Evolutionary conservation across 2,888 invertebrate genomes (phyloP).

Genomic region (Eurytoma californica): DNA sequence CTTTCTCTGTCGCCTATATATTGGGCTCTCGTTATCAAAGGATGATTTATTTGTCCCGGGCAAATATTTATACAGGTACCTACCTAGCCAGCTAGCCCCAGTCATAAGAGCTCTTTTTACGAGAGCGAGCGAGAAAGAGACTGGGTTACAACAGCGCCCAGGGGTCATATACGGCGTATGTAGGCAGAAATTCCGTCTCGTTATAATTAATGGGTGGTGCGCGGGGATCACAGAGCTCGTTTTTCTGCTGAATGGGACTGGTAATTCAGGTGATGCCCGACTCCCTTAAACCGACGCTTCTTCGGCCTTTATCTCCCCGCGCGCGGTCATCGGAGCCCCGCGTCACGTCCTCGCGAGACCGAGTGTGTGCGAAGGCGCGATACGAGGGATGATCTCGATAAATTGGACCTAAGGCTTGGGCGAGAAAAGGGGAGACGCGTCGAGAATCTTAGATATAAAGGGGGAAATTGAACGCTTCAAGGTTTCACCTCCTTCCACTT

Average conservation of each 20-base stretch:
- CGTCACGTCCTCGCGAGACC: slow-evolving; percentile 47
- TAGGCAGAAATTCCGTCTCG: slow-evolving; percentile 53
- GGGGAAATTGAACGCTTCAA: neutral
- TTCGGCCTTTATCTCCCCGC: slow-evolving; percentile 8
- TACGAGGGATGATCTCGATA: slow-evolving; percentile 53
- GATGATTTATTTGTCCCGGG: slow-evolving; percentile 65
- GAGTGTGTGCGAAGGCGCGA: slow-evolving; percentile 49
- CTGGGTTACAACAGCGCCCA: no score
- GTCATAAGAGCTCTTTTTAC: slow-evolving; percentile 20
- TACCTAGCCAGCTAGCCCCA: slow-evolving; percentile 4
- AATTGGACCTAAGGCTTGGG: slow-evolving; percentile 39
- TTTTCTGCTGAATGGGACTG: slow-evolving; percentile 67
- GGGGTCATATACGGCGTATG: neutral
- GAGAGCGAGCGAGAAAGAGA: slow-evolving; percentile 13
- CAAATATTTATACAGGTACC: slow-evolving; percentile 63
- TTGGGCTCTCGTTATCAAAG: slow-evolving; percentile 58
- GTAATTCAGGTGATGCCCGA: slow-evolving; percentile 68
- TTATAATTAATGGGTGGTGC: slow-evolving; percentile 67
- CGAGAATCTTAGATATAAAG: slow-evolving; percentile 35
- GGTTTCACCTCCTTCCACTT: neutral
- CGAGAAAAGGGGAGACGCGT: slow-evolving; percentile 21
- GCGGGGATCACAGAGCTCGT: slow-evolving; percentile 54
- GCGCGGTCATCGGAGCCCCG: slow-evolving; percentile 5
- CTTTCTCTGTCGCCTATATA: slow-evolving; percentile 22
- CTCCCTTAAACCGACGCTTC: neutral